Base-by-base conservation (phyloP, 2,888 invertebrate species). In the Drosophila borealis region DNA sequence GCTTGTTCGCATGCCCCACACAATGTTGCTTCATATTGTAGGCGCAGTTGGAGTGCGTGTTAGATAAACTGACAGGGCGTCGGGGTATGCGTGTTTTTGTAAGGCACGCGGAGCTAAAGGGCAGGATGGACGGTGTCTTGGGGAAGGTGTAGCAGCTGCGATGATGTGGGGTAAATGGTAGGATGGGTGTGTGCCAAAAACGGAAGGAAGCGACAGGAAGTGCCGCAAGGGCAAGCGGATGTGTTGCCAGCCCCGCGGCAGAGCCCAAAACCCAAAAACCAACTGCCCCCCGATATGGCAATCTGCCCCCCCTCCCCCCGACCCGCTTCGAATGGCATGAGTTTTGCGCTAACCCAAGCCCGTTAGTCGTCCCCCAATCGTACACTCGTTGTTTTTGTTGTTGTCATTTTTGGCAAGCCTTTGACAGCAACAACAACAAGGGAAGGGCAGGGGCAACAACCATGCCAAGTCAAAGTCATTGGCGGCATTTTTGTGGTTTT, bases 141-240 rank as follows among this genome's bases (percentile, higher is more conserved):
- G 4, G 13, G 36, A 36, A 36, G 50, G 36, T 34, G 21, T 37
- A 50, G 50, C 19, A 36, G n/a, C n/a, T 9, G 36, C 11, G 50
- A 19, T 37, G 34, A 49, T 34, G 34, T 48, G 48, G 17, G 48
- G 19, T n/a, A 21, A 9, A 34, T 49, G n/a, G 39, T 9, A 33
- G 46, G 33, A 34, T 21, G 61, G 60, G 79, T 78, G 70, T 68
- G 67, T 69, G 59, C 49, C 59, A 72, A 8, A 29, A 29, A n/a
- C 61, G 80, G 85, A 73, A 74, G 80, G 87, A 82, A 77, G 68
- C 72, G 72, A 64, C 81, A 81, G 84, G 89, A 85, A 66, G 62
- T 46, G 84, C 81, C 85, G 77, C 81, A 85, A 89, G 85, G 89
- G 89, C 71, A 87, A 87, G 66, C 89, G 87, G 85, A 85, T 89